Base-by-base conservation (phyloP, 2,797 vertebrate species). In the Triplophysa bombifrons region DNA sequence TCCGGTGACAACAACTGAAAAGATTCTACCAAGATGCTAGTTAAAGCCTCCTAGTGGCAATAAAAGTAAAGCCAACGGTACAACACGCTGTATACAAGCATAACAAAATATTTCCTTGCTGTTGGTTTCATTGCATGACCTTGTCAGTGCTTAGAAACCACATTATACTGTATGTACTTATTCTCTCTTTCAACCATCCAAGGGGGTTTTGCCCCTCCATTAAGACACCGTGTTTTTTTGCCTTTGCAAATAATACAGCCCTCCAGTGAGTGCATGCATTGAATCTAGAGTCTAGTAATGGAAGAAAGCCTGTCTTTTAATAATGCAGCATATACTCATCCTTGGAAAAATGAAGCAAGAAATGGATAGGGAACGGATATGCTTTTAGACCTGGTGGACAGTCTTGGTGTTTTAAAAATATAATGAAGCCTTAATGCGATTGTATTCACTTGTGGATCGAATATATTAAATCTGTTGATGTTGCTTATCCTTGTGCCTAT, bases 211-310 rank as follows among this genome's bases (percentile, higher is more conserved):
- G 41, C 27, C 58, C 46, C 3, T 77, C 65, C 53, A 69, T 69
- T 69, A 69, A 12, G 27, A 60, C 65, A 12, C 53, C 19, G 4
- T n/a, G 19, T 68, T n/a, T 46, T 14, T 55, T 22, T 50, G 51
- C 51, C 20, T 30, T 58, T 44, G 74, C 22, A 68, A 20, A 76
- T 48, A 58, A 68, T 60, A 2, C 41, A 58, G 64, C 0, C 20
- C 5, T 68, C 22, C 22, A 58, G 22, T 34, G 41, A 50, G 53
- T 60, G 53, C 70, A 81, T 84, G 83, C 82, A 69, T 86, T 86
- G 85, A 86, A 87, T 84, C 85, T 78, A 76, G 86, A 89, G 87
- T 90, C 85, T 86, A 88, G 89, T 83, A 83, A 50, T 64, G 12
- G 72, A 27, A 78, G 60, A 80, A 80, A 83, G 86, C 73, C 19